Base-by-base conservation (phyloP, 2,113 vertebrate species). In the Ranitomeya variabilis region DNA sequence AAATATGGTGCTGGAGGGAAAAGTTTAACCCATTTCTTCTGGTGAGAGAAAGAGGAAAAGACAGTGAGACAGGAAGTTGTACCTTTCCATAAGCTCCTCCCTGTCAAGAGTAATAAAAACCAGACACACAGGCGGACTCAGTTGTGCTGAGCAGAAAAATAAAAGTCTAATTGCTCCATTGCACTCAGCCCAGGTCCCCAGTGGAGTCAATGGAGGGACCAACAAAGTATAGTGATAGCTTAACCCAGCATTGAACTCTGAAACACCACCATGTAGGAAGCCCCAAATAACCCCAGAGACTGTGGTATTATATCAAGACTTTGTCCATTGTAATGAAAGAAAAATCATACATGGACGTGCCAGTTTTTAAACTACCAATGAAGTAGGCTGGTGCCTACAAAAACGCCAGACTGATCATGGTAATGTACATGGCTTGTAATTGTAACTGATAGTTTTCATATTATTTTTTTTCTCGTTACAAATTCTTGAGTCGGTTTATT, bases 361-460 rank as follows among this genome's bases (percentile, higher is more conserved):
- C 81, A 89, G 62, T 31, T 79, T 57, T 64, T 52, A 62, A 62
- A 77, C 69, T 60, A 54, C 62, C 13, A 59, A 60, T 83, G 57
- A 88, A 83, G 67, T 66, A 66, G 69, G 69, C n/a, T 45, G 21
- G 87, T 89, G 87, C 73, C 87, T 84, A 57, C 62, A 69, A 85
- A 89, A 78, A 83, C 85, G 82, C 87, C 87, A 78, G 67, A 85
- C 60, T 85, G 60, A 85, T 85, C 82, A 66, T 57, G 52, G 73
- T 69, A 89, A 85, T 78, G 67, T 71, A 69, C 57, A 85, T 31
- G 21, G n/a, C 74, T 76, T 89, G 87, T 79, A 89, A 85, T 76
- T 89, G 87, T 79, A 89, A 85, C 60, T n/a, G 81, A 89, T 89
- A 89, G 87, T 55, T 89, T 84, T 88, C 74, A 79, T 80, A 81